Evolutionary conservation across 2,888 invertebrate genomes (phyloP).

Genomic region (Rhabditoides inermis): DNA sequence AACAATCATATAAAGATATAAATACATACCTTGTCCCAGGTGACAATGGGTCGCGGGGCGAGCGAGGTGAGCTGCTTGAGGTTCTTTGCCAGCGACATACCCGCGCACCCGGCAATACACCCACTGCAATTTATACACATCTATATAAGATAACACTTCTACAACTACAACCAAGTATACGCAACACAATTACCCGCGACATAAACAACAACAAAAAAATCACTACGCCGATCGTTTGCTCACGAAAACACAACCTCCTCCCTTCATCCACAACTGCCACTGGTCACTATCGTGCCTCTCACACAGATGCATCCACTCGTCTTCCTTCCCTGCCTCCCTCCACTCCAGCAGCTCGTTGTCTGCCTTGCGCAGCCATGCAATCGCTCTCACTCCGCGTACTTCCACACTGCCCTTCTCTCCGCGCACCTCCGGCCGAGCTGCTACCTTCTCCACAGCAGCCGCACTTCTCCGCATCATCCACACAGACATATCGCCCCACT

Average conservation of each 20-base stretch:
- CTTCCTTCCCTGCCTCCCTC: not conserved
- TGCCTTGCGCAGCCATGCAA: too few species aligned
- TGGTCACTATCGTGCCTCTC: slow-evolving; percentile 1
- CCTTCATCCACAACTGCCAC: not conserved
- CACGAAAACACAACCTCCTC: not conserved
- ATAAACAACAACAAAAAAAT: not conserved
- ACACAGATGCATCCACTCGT: slow-evolving; percentile 14
- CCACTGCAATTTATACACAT: too few species aligned
- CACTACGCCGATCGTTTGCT: slow-evolving; percentile 7
- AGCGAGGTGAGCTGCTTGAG: slow-evolving; percentile 31
- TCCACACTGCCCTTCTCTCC: too few species aligned
- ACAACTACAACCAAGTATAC: not conserved
- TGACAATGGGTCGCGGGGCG: slow-evolving; percentile 34
- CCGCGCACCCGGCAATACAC: too few species aligned
- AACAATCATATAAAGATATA: not conserved
- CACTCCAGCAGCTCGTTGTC: too few species aligned
- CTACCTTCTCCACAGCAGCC: too few species aligned
- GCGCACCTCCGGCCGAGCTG: too few species aligned
- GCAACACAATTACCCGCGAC: not conserved
- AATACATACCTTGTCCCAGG: slow-evolving; percentile 40
- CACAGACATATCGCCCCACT: too few species aligned
- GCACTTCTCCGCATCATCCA: too few species aligned
- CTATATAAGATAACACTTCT: too few species aligned
- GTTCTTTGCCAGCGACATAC: slow-evolving; percentile 41
- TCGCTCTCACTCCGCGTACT: too few species aligned